Conservation (phyloP, 2,797 vertebrate species). For the Nyctibius grandis region DNA sequence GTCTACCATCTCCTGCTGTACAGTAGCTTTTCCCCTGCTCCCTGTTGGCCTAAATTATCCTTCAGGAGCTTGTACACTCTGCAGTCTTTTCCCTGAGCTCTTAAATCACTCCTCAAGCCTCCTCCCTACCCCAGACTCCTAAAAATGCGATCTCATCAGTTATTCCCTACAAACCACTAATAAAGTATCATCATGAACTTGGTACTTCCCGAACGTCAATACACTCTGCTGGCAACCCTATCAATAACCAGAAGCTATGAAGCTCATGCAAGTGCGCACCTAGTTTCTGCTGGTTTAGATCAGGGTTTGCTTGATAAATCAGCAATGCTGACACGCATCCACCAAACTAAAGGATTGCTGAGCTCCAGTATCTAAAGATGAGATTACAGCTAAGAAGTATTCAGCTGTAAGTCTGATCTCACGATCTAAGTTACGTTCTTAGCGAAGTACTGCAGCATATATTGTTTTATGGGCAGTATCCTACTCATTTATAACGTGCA, state of each 20-base stretch:
- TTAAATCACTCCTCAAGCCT: not conserved
- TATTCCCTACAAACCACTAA: not conserved
- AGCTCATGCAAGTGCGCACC: not conserved
- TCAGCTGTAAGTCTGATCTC: not conserved
- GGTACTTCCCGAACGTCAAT: not conserved
- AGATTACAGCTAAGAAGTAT: not conserved
- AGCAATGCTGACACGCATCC: not conserved
- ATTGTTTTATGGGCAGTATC: not conserved
- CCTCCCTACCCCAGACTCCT: not conserved
- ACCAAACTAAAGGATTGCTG: not conserved
- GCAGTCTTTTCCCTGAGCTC: not conserved
- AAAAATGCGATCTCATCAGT: not conserved
- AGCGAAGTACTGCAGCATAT: not conserved
- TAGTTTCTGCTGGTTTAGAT: not conserved
- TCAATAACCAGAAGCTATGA: not conserved
- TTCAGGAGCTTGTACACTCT: not conserved
- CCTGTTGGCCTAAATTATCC: not conserved
- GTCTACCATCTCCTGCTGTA: not conserved
- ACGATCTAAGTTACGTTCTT: not conserved
- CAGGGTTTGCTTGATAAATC: not conserved
- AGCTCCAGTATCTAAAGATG: not conserved
- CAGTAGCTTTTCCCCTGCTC: not conserved
- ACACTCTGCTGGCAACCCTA: not conserved
- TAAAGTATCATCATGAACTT: not conserved
- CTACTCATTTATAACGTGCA: not conserved